These are phyloP conservation scores for Sitta carolinensis DNA, from an alignment of 2,797 vertebrate species.

Conservation along the genomic window DNA sequence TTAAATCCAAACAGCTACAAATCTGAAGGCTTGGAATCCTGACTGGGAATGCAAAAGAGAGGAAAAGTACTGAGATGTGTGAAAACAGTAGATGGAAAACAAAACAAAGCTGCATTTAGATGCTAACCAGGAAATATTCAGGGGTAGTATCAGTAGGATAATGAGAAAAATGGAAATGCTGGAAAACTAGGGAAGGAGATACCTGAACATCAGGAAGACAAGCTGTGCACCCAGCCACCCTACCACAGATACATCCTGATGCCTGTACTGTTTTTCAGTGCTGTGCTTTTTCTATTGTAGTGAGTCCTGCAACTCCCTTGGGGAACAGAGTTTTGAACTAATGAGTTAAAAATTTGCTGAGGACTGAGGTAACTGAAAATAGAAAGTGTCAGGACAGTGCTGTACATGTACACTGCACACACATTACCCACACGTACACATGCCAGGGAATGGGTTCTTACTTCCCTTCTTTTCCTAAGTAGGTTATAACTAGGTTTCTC, in stretches of 20 bases:
- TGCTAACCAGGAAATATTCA: not conserved
- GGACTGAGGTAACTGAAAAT: not conserved
- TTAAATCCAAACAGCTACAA: not conserved
- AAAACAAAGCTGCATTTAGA: not conserved
- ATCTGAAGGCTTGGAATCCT: not conserved
- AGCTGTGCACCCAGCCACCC: not conserved
- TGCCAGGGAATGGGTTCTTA: not conserved
- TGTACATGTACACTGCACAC: not conserved
- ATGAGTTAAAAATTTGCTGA: not conserved
- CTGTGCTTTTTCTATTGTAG: not conserved
- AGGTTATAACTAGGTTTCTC: not conserved
- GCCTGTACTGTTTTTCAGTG: not conserved
- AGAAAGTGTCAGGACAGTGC: not conserved
- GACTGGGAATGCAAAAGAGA: not conserved
- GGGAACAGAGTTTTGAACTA: not conserved
- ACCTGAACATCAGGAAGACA: not conserved
- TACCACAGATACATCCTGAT: not conserved
- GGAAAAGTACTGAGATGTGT: not conserved
- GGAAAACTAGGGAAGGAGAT: not conserved
- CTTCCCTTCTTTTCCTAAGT: not conserved
- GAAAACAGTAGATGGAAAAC: not conserved
- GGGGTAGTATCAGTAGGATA: not conserved
- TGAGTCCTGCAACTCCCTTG: not conserved
- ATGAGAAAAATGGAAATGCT: not conserved
- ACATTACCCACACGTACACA: not conserved